A percentile compares a stretch with the other conserved stretches of the same genome.
Evolutionary conservation across 2,888 invertebrate genomes (phyloP).

Genomic region (Platycheirus albimanus): DNA sequence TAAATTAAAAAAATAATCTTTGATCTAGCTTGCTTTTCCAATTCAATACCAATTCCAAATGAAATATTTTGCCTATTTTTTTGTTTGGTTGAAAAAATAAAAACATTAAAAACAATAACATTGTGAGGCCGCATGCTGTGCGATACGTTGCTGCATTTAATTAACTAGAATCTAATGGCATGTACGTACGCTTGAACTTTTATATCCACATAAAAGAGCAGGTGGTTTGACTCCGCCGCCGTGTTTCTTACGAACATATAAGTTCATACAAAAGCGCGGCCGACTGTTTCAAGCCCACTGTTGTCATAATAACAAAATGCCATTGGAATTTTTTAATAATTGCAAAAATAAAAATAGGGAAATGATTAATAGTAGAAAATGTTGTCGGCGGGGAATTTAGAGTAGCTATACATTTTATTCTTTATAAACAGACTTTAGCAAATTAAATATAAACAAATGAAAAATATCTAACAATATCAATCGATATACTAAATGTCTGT

Average conservation of each 20-base stretch:
- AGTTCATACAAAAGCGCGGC: conserved; percentile 63
- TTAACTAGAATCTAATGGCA: conserved; percentile 55
- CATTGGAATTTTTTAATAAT: conserved; percentile 24
- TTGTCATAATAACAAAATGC: conserved; percentile 33
- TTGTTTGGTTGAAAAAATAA: too few species aligned
- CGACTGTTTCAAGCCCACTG: conserved; percentile 60
- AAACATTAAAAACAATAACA: neutral
- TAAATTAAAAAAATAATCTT: too few species aligned
- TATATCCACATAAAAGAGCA: conserved; percentile 45
- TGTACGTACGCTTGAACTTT: conserved; percentile 41
- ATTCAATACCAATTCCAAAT: neutral
- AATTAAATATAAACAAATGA: neutral
- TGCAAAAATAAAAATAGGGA: neutral
- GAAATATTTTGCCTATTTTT: neutral
- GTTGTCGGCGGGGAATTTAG: neutral
- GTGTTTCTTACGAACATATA: conserved; percentile 29
- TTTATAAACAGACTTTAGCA: neutral
- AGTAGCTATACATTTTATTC: neutral
- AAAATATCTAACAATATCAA: neutral
- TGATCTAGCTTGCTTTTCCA: too few species aligned
- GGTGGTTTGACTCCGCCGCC: conserved; percentile 35
- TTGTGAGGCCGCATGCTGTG: conserved; percentile 24
- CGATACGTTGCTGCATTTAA: conserved; percentile 29
- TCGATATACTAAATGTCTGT: neutral
- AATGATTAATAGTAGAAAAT: conserved; percentile 7